Conservation (phyloP, 2,888 invertebrate genomes). For the Polyommatus iphigenia region DNA sequence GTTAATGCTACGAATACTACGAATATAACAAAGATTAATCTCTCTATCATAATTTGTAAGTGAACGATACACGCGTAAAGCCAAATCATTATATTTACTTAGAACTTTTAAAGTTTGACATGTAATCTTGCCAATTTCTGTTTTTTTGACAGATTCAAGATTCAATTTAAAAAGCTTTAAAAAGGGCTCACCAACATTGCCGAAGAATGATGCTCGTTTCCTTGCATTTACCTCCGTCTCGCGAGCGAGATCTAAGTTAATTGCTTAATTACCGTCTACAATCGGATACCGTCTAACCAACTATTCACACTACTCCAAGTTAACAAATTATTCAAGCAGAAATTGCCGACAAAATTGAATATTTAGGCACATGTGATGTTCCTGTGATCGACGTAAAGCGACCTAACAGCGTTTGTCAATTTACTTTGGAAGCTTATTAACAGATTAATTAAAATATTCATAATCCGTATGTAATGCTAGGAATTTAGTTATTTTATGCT, state of each 20-base stretch:
- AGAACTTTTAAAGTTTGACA: neutral
- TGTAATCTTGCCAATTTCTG: neutral
- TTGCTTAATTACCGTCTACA: conserved; percentile 62
- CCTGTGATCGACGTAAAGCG: neutral
- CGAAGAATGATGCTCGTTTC: conserved; percentile 53
- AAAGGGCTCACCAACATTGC: conserved; percentile 48
- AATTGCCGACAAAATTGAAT: conserved; percentile 9
- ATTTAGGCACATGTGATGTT: conserved; percentile 4
- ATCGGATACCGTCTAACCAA: conserved; percentile 48
- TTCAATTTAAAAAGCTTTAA: neutral
- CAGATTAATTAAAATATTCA: no score
- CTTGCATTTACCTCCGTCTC: conserved; percentile 34
- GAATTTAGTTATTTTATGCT: no score
- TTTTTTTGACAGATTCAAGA: neutral
- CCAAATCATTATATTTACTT: neutral
- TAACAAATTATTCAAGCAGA: conserved; percentile 31
- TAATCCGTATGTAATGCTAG: no score
- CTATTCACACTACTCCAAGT: conserved; percentile 37
- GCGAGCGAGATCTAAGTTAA: conserved; percentile 55
- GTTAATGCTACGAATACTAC: no score
- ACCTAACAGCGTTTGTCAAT: conserved; percentile 5
- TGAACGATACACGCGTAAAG: neutral
- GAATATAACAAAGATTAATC: no score
- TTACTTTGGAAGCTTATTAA: no score
- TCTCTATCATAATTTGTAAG: neutral